These are phyloP conservation scores for Aspiorhynchus laticeps DNA, from an alignment of 2,113 vertebrate species.

Conservation along the genomic window DNA sequence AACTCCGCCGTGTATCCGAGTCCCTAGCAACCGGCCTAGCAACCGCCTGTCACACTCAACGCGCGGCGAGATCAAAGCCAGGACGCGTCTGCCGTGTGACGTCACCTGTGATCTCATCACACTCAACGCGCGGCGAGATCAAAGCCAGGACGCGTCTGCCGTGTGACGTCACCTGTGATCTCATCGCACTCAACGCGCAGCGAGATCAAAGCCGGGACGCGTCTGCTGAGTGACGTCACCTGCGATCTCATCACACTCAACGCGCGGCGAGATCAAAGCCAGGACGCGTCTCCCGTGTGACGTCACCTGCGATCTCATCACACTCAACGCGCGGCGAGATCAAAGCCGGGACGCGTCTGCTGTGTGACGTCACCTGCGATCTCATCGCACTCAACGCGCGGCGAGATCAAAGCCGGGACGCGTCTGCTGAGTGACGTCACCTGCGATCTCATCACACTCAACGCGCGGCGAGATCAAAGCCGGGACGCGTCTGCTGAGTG, in stretches of 20 bases:
- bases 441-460: no score
- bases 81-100: not conserved
- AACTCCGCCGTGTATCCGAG: not conserved
- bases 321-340: no score
- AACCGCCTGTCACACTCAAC: constrained; percentile 26
- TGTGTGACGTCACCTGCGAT: no score
- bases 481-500: no score
- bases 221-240: not conserved
- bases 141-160: not conserved
- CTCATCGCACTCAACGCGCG: no score
- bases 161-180: not conserved
- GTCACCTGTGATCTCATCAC: not conserved
- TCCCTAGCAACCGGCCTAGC: constrained; percentile 49
- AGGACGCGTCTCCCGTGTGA: not conserved
- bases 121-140: not conserved
- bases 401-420: no score
- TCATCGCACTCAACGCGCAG: not conserved
- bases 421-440: no score
- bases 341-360: no score
- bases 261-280: not conserved
- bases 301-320: no score
- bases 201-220: not conserved
- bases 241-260: constrained; percentile 1
- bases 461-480: no score
- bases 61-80: not conserved